Conservation (phyloP, 2,797 vertebrate species). For the Cuniculus paca region DNA sequence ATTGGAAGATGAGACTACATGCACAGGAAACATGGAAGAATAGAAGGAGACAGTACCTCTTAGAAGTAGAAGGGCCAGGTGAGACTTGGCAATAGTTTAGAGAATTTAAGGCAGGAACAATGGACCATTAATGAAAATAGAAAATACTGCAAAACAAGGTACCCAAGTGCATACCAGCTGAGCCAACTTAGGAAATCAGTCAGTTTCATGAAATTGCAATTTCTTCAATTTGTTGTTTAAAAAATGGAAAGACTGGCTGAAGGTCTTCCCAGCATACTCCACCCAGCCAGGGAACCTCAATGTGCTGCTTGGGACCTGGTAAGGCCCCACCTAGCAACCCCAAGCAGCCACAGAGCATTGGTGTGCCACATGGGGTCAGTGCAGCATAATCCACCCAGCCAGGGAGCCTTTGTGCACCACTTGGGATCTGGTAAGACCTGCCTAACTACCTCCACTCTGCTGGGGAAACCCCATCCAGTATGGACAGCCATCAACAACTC, state of each 20-base stretch:
- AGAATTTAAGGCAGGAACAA: neutral
- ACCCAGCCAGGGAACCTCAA: no score
- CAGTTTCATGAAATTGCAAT: neutral
- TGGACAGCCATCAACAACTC: no score
- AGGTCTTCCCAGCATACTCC: no score
- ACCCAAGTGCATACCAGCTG: neutral
- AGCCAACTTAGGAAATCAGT: neutral
- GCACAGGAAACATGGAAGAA: neutral
- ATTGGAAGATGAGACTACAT: neutral
- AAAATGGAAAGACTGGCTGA: neutral
- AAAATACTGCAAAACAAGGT: neutral
- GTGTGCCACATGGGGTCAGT: no score
- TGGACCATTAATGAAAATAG: neutral
- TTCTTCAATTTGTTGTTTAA: constrained; percentile 2
- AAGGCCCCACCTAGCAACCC: no score
- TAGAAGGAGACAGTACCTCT: neutral
- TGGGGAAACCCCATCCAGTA: no score
- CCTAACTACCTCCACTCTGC: no score
- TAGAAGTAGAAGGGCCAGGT: neutral
- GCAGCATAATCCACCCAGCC: no score
- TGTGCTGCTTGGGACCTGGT: no score
- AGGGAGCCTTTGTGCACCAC: no score
- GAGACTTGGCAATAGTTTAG: neutral
- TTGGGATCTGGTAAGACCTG: no score
- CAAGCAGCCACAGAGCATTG: no score